These are phyloP conservation scores for Agrotis clavis DNA, from an alignment of 2,888 invertebrate species.

Conservation along the genomic window DNA sequence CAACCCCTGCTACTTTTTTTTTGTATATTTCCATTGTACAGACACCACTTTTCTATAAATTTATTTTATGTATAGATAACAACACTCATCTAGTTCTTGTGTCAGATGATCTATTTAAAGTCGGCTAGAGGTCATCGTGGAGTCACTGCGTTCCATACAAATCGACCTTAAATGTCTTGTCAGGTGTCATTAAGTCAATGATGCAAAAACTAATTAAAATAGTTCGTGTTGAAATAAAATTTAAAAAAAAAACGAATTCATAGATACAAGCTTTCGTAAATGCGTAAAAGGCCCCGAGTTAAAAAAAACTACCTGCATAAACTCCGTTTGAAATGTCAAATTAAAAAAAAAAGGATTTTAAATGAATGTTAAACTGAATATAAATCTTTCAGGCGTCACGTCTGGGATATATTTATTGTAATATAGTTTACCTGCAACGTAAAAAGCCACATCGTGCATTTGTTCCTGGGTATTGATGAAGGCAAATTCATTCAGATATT, in stretches of 20 bases:
- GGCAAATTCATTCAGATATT: slow-evolving; percentile 58
- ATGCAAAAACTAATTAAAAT: slow-evolving; percentile 23
- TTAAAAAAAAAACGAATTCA: slow-evolving; percentile 20
- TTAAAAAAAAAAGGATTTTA: no score
- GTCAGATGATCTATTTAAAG: slow-evolving; percentile 39
- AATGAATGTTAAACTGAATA: no score
- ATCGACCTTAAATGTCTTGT: slow-evolving; percentile 42
- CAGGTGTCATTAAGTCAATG: slow-evolving; percentile 31
- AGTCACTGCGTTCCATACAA: slow-evolving; percentile 36
- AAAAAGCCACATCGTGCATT: slow-evolving; percentile 9
- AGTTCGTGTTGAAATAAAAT: slow-evolving; percentile 11
- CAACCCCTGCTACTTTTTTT: no score
- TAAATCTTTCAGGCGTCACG: no score
- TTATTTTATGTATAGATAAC: no score
- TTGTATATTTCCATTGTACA: no score
- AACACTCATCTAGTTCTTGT: slow-evolving; percentile 57
- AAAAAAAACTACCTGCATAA: no score
- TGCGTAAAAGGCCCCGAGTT: no score
- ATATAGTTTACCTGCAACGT: background rate
- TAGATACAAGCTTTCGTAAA: background rate
- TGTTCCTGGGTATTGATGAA: slow-evolving; percentile 32
- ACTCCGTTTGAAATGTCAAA: no score
- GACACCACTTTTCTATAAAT: no score
- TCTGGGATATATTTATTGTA: no score
- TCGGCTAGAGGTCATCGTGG: slow-evolving; percentile 52